Base-by-base conservation (phyloP, 1,140 invertebrate genomes). In the Drosophila mauritiana region DNA sequence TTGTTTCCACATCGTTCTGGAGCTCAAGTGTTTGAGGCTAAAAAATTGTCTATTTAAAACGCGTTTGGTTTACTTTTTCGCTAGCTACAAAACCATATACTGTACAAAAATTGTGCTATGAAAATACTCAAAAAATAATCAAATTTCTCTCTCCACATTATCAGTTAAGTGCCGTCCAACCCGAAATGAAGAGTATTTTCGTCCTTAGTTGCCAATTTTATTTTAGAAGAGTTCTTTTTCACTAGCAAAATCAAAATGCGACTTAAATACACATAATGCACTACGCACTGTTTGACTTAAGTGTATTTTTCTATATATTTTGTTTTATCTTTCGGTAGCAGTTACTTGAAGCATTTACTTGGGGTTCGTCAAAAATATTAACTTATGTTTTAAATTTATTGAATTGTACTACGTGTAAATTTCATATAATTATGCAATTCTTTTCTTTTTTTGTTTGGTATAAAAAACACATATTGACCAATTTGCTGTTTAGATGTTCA, bases 21-120 rank as follows among this genome's bases (percentile, higher is more conserved):
- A 40, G 13, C 43, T 73, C 43, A 34, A 45, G 25, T 51, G 62
- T 25, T 49, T 39, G 69, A 73, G 56, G 31, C 37, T 73, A 61
- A 73, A 58, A 61, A 45, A 54, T 63, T 68, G 77, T 42, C n/a
- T 62, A 68, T 73, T 74, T 69, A 73, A 73, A 73, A 73, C 46
- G 68, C 36, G 15, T 43, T 63, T 75, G 48, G 64, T 56, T 73
- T 73, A 52, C 53, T 31, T 52, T 78, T 85, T 74, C 34, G 67
- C 82, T 86, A 86, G 78, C 82, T 86, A 86, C 82, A 82, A 77
- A 86, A 70, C 57, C 73, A 86, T 82, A 86, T 40, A 64, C 83
- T 90, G 80, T 91, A 91, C 83, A 90, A 88, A 90, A 88, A 90
- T 90, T 91, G 88, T 91, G 86, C 88, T 90, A 90, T 84, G 88